phyloP scores from a whole-genome alignment of 2,888 invertebrate species.

The Koerneria pararmatus region DNA sequence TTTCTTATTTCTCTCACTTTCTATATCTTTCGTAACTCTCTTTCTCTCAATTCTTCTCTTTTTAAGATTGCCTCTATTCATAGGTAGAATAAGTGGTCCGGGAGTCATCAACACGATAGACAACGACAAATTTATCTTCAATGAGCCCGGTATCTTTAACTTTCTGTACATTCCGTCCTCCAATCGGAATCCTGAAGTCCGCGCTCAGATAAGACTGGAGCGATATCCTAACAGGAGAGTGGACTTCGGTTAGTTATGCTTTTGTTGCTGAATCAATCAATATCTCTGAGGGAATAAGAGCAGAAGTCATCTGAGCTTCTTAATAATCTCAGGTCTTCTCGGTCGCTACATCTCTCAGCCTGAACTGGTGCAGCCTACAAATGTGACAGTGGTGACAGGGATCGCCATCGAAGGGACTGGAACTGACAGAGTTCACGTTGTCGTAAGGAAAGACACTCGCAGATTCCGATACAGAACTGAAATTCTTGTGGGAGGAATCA shows the following conservation, averaged over 20 bases:
- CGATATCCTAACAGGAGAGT: conserved; percentile 58
- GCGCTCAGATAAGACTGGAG: conserved; percentile 55
- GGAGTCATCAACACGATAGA: conserved; percentile 84
- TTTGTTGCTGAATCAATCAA: neutral
- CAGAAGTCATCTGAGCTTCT: neutral
- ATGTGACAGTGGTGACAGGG: conserved; percentile 57
- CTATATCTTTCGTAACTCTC: too few species aligned
- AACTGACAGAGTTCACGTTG: conserved; percentile 6
- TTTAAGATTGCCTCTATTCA: too few species aligned
- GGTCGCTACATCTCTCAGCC: conserved; percentile 42
- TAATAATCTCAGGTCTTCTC: neutral
- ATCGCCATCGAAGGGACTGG: conserved; percentile 37
- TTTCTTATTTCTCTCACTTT: too few species aligned
- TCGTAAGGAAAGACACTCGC: neutral
- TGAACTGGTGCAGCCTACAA: conserved; percentile 56
- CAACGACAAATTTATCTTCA: conserved; percentile 83
- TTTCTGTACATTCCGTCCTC: conserved; percentile 53
- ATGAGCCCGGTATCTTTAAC: conserved; percentile 70
- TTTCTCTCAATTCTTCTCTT: too few species aligned
- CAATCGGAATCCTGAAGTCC: conserved; percentile 47
- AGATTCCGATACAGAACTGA: conserved; percentile 49
- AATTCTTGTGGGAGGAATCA: conserved; percentile 49
- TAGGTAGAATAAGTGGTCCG: conserved; percentile 84
- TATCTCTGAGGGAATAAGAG: neutral
- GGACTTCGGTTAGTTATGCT: conserved; percentile 46